Evolutionary conservation across 2,888 invertebrate genomes (phyloP).

Genomic region (Serripes groenlandicus): DNA sequence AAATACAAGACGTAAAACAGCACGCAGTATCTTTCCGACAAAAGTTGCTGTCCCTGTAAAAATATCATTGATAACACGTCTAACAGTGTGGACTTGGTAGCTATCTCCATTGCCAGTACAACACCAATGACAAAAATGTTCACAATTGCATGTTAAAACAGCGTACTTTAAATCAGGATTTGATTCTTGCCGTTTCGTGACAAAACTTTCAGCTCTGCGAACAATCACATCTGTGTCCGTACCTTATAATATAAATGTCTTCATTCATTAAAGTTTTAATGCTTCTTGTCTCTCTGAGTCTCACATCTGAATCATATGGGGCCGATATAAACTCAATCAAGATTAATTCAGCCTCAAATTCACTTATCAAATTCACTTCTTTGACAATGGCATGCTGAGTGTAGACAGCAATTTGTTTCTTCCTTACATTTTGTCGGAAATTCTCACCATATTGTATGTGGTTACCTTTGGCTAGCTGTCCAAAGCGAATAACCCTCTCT

Average conservation of each 20-base stretch:
- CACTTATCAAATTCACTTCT: neutral
- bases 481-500: slow-evolving; percentile 4
- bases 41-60: slow-evolving; percentile 1
- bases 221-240: slow-evolving; percentile 36
- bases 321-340: slow-evolving; percentile 43
- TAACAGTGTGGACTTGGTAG: slow-evolving; percentile 25
- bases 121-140: slow-evolving; percentile 52
- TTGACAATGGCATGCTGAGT: slow-evolving; percentile 55
- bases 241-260: slow-evolving; percentile 41
- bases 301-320: slow-evolving; percentile 27
- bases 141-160: slow-evolving; percentile 39
- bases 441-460: slow-evolving; percentile 40
- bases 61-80: neutral
- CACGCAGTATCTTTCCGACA: slow-evolving; percentile 25
- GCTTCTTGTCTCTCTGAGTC: slow-evolving; percentile 43
- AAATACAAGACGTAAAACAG: slow-evolving; percentile 15
- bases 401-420: slow-evolving; percentile 12
- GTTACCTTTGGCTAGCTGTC: neutral
- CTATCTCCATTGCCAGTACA: slow-evolving; percentile 39
- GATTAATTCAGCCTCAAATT: slow-evolving; percentile 16
- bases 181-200: neutral
- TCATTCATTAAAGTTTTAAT: slow-evolving; percentile 16
- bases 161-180: neutral
- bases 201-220: slow-evolving; percentile 24
- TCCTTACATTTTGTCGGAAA: slow-evolving; percentile 13